Base-by-base conservation (phyloP, 2,888 invertebrate species). In the Melipona beecheii region DNA sequence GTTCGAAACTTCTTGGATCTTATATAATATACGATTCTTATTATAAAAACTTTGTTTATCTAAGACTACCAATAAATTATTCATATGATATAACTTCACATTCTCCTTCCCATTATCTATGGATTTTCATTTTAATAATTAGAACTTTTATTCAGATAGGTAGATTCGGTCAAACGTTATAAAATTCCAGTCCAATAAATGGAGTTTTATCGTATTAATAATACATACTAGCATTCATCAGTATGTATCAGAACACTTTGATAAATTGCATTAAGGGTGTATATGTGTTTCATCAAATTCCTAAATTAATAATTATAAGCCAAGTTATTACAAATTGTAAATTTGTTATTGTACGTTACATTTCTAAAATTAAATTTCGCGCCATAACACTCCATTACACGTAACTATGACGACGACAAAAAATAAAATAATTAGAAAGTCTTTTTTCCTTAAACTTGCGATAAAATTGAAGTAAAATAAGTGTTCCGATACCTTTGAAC, bases 1-100 rank as follows among this genome's bases (percentile, higher is more conserved):
- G 43, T 36, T 21, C 24, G 36, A 43, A 74, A 83, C 62, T 71
- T 78, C 31, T 52, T 65, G 56, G 4, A 83, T 66, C 58, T 75
- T 24, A 43, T 43, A 58, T 64, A 54, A 58, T 50, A 58, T 50
- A 62, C 43, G 13, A 68, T 11, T 43, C 43, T 13, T 36, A 43
- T 65, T 66, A 43, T 1, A 15, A n/a, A 5, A 58, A n/a, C 56
- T 58, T 5, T 15, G n/a, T 58, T 58, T 15, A 5, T n/a, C 24
- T 58, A 2, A 56, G 2, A 56, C 24, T 15, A 58, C n/a, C 56
- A 11, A 58, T 58, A 58, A 58, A 15, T 58, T n/a, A n/a, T 58
- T n/a, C 56, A 58, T 5, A n/a, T 15, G 5, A n/a, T 58, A 58
- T 15, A 5, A 58, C 5, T n/a, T 13, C 4, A 2, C 21, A 58